Base-by-base conservation (phyloP, 2,797 vertebrate species). In the Florisuga fusca region DNA sequence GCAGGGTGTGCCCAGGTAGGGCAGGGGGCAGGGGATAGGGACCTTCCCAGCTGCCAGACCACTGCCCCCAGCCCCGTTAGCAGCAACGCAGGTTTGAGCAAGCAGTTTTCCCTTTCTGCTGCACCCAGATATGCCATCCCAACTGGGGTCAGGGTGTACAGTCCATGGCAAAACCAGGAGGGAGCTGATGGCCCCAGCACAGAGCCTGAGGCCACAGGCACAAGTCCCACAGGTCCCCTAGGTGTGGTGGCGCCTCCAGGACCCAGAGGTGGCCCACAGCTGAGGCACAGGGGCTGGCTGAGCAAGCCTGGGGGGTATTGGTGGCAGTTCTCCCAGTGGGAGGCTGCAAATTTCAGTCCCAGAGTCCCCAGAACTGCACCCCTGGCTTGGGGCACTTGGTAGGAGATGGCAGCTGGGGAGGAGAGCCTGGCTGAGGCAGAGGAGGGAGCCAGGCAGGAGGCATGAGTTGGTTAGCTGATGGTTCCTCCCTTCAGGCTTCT, bases 401-500 rank as follows among this genome's bases (percentile, higher is more conserved):
- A 50, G 68, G 36, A 79, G n/a, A 80, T 74, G 76, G 69, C 13
- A 29, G 89, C 26, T 0, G 1, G 66, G 18, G 34, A 15, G 79
- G 57, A 58, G 29, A 66, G 86, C 31, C 57, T 75, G 90, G 84
- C 50, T 14, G 87, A 82, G 66, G 77, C 8, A 31, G 58, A 36
- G 86, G 90, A 81, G 36, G 67, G 82, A 36, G 33, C 34, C 74
- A 74, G 90, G 85, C 57, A 51, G 29, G 51, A 91, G 68, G 90
- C 50, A 4, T 3, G 3, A 71, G 68, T n/a, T 48, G n/a, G 97
- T 97, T 99, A 99, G 97, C 98, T 98, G 96, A 99, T 99, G 98
- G 97, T 99, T 33, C 98, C 99, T 55, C 99, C 99, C 97, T 98
- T 99, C 61, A 99, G 98, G 27, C 99, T 99, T 98, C 99, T 99